Conservation (phyloP, 2,888 invertebrate genomes). For the Schrankia costaestrigalis region DNA sequence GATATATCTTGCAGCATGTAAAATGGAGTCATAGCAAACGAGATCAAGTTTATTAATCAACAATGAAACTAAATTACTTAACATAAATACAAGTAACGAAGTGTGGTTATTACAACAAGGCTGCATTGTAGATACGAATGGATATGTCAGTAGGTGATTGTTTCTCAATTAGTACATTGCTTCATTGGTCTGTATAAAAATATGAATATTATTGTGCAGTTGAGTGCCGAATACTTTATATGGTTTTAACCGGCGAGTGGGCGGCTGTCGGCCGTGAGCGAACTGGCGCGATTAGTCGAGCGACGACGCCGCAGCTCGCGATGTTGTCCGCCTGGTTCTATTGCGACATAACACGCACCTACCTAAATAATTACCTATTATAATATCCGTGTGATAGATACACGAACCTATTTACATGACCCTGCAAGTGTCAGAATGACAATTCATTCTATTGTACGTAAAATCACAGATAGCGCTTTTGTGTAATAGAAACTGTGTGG, state of each 20-base stretch:
- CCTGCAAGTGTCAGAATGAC: neutral
- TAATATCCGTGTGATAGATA: constrained; percentile 26
- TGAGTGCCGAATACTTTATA: constrained; percentile 68
- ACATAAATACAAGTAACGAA: too few relatives aligned
- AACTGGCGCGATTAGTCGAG: constrained; percentile 64
- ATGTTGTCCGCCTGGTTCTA: constrained; percentile 33
- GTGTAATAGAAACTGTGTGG: too few relatives aligned
- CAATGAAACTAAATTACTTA: constrained; percentile 10
- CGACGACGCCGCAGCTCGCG: constrained; percentile 18
- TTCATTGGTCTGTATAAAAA: constrained; percentile 61
- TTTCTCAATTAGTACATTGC: constrained; percentile 65
- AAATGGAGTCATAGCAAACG: too few relatives aligned
- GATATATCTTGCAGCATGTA: too few relatives aligned
- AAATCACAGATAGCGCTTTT: too few relatives aligned
- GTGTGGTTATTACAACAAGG: constrained; percentile 24
- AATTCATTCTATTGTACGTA: neutral
- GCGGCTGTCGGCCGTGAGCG: constrained; percentile 75
- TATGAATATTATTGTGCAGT: constrained; percentile 68
- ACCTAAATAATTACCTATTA: constrained; percentile 58
- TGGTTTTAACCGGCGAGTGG: constrained; percentile 75
- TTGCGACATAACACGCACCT: constrained; percentile 60
- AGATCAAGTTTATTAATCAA: constrained; percentile 18
- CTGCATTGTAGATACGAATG: constrained; percentile 27
- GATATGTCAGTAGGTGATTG: constrained; percentile 40
- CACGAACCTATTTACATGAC: constrained; percentile 1